A percentile compares a stretch with the other conserved stretches of the same genome.
Evolutionary conservation across 2,888 invertebrate species (phyloP).

Genomic region (Drosophila infuscata): DNA sequence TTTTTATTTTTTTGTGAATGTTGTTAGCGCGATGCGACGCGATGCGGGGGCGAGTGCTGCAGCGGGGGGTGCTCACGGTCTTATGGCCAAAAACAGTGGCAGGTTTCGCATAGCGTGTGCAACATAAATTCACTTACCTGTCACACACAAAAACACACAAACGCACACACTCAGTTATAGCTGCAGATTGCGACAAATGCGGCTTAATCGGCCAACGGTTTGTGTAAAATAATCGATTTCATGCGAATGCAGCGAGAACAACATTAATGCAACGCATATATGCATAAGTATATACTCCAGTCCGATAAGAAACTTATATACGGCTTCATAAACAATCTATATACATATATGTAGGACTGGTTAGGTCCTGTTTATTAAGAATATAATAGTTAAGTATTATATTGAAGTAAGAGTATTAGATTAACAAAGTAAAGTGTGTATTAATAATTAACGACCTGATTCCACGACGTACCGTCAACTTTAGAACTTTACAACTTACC

Average conservation of each 20-base stretch:
- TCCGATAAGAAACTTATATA: constrained; percentile 2
- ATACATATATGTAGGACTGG: not conserved
- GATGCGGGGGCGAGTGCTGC: not conserved
- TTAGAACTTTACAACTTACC: too few species aligned
- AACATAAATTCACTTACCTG: constrained; percentile 78
- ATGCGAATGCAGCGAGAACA: constrained; percentile 26
- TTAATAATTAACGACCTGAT: too few species aligned
- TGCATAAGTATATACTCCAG: not conserved
- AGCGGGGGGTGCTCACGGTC: constrained; percentile 37
- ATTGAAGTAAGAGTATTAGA: too few species aligned
- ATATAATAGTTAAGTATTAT: too few species aligned
- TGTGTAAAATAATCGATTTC: constrained; percentile 63
- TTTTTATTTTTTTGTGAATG: constrained; percentile 20
- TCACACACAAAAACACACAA: constrained; percentile 61
- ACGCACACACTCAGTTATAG: constrained; percentile 7
- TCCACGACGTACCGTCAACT: too few species aligned
- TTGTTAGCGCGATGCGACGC: constrained; percentile 12
- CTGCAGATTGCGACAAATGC: constrained; percentile 36
- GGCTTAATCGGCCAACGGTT: constrained; percentile 47
- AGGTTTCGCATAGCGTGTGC: constrained; percentile 74
- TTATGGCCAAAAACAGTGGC: constrained; percentile 73
- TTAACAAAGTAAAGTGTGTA: too few species aligned
- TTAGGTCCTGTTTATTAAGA: too few species aligned
- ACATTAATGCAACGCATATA: constrained; percentile 12
- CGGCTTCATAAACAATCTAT: not conserved